Evolutionary conservation across 2,888 invertebrate genomes (phyloP), one percentile per base, ranked within the genome.

Genomic region (Pristionchus maxplancki): DNA sequence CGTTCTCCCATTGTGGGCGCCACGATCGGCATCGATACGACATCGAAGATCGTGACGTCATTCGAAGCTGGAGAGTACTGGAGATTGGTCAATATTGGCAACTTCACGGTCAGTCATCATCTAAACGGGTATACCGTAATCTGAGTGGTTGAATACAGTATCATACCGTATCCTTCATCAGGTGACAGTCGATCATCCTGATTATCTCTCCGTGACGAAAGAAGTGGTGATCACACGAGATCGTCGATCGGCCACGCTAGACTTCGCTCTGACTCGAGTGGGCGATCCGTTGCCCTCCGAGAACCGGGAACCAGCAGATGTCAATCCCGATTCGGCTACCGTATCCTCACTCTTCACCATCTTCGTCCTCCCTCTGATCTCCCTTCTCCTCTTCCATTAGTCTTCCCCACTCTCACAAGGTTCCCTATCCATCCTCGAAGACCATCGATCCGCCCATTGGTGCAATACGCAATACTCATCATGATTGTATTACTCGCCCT

Each of bases 41-140:
- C 97, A 89, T 95, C 96, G 84, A 98, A 98, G 95, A 96, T 97
- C 88, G 96, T 99, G 17, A 96, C 96, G 2, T 97, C 97, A 0
- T 97, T 97, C 0, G 96, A 96, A 78, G 96, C 96, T 44, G 99
- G 99, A 15, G 97, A 98, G 95, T 99, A 97, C 95, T 99, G 98
- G 98, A 96, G 99, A 90, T 96, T 99, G 85, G 96, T 99, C 37
- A 95, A 97, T 34, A 98, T 98, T 0, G 98, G 98, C 89, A 96
- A 96, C 8, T 99, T 98, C 95, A 91, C 94, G 88, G 93, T 93
- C 44, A 44, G 53, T 34, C 44, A 20, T 82, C 20, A 6, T 53
- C 24, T 5, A n/a, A n/a, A n/a, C n/a, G n/a, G n/a, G n/a, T 71
- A 17, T 58, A 58, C n/a, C 15, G 58, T 58, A 58, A 17, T 17